Conservation (phyloP, 1,140 invertebrate species). For the Drosophila leontia region DNA sequence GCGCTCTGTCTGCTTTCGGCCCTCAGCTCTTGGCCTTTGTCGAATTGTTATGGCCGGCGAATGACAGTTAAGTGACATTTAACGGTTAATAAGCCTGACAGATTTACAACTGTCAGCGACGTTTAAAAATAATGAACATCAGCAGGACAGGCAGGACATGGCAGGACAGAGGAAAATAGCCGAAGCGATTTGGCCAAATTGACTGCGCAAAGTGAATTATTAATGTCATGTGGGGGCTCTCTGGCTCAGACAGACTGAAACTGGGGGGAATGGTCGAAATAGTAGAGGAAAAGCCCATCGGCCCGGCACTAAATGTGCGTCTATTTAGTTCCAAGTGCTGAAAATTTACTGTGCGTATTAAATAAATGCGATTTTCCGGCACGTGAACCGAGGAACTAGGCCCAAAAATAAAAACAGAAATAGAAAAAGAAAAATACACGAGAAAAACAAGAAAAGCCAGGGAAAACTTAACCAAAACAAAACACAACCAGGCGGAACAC, state of each 20-base stretch:
- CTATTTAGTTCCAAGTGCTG: constrained; percentile 81
- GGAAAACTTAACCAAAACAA: constrained; percentile 40
- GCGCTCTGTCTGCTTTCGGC: not conserved
- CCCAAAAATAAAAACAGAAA: constrained; percentile 5
- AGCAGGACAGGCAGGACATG: constrained; percentile 28
- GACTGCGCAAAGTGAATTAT: constrained; percentile 82
- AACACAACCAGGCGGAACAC: constrained; percentile 34
- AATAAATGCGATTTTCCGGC: constrained; percentile 81
- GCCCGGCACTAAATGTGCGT: constrained; percentile 75
- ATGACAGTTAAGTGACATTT: constrained; percentile 83
- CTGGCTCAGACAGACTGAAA: constrained; percentile 8
- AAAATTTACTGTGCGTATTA: constrained; percentile 81
- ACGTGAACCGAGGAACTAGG: constrained; percentile 57
- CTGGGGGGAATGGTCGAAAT: not conserved
- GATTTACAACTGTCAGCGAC: constrained; percentile 81
- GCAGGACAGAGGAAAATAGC: constrained; percentile 44
- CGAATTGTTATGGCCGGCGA: constrained; percentile 59
- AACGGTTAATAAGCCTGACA: constrained; percentile 84
- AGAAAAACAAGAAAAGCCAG: constrained; percentile 13
- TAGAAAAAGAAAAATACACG: not conserved
- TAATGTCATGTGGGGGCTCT: constrained; percentile 71
- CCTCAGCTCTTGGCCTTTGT: constrained; percentile 7
- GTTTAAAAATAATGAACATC: constrained; percentile 82
- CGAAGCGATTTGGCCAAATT: constrained; percentile 77
- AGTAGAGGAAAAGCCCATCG: constrained; percentile 46